Percentiles rank a stretch among this genome's conserved stretches.
phyloP scores from a whole-genome alignment of 2,113 vertebrate species.

The Actenoides hombroni region DNA sequence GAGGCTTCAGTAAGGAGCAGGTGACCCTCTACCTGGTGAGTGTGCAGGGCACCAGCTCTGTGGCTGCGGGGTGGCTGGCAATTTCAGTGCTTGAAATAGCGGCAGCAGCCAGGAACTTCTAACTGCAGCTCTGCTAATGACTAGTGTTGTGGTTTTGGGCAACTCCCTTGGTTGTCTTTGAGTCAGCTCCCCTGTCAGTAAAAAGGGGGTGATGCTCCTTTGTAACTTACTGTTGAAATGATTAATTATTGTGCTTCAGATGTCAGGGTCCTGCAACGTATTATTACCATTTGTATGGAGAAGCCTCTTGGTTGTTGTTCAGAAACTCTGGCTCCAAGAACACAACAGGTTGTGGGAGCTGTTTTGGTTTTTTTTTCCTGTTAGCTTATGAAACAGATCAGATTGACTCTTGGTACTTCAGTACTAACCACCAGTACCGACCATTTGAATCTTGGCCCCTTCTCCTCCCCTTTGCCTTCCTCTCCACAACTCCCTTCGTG shows the following conservation, averaged over 20 bases:
- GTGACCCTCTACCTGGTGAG: not conserved
- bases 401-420: not conserved
- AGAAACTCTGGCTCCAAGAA: not conserved
- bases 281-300: not conserved
- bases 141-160: conserved; percentile 42
- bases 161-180: conserved; percentile 51
- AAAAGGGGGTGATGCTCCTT: not conserved
- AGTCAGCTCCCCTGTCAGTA: conserved; percentile 51
- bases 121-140: conserved; percentile 62
- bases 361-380: not conserved
- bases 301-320: not conserved
- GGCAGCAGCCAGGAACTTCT: conserved; percentile 28
- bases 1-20: not conserved
- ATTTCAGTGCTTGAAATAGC: not conserved
- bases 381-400: not conserved
- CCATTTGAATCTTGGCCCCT: not conserved
- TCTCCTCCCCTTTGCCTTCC: not conserved
- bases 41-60: not conserved
- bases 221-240: not conserved
- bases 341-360: not conserved
- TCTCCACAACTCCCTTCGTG: not conserved
- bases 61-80: fast-evolving
- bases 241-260: conserved; percentile 4
- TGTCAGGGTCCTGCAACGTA: not conserved
- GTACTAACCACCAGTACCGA: not conserved